Evolutionary conservation across 2,797 vertebrate species (phyloP).

Genomic region (Cuculus canorus): DNA sequence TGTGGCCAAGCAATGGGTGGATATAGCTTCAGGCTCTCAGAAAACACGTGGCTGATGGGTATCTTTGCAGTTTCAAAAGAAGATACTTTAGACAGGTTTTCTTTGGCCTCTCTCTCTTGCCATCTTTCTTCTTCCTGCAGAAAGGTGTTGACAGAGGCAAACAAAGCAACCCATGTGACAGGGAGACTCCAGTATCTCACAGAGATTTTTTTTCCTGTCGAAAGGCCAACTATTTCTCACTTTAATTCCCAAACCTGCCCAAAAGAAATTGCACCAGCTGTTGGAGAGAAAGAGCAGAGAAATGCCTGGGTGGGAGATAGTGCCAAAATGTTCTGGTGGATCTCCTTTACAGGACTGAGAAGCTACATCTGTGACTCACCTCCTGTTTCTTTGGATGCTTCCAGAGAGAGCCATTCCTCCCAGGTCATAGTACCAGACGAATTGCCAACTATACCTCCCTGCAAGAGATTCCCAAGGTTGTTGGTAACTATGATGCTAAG

Average conservation of each 20-base stretch:
- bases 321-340: not conserved
- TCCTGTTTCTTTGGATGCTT: slow-evolving; percentile 37
- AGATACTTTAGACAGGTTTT: not conserved
- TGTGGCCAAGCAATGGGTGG: not conserved
- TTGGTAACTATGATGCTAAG: slow-evolving; percentile 13
- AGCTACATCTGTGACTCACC: not conserved
- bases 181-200: not conserved
- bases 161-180: not conserved
- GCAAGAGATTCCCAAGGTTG: slow-evolving; percentile 27
- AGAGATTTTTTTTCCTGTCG: not conserved
- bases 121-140: not conserved
- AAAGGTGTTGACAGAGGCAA: not conserved
- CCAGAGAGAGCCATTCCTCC: slow-evolving; percentile 19
- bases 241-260: not conserved
- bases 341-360: not conserved
- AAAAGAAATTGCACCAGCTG: slow-evolving; percentile 11
- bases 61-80: not conserved
- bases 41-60: not conserved
- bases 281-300: not conserved
- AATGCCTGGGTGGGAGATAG: not conserved
- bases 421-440: slow-evolving; percentile 20
- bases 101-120: not conserved
- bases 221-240: not conserved
- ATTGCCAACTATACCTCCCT: slow-evolving; percentile 25
- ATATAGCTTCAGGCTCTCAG: not conserved